Conservation (phyloP, 2,888 invertebrate genomes). For the Drosophila phalerata region DNA sequence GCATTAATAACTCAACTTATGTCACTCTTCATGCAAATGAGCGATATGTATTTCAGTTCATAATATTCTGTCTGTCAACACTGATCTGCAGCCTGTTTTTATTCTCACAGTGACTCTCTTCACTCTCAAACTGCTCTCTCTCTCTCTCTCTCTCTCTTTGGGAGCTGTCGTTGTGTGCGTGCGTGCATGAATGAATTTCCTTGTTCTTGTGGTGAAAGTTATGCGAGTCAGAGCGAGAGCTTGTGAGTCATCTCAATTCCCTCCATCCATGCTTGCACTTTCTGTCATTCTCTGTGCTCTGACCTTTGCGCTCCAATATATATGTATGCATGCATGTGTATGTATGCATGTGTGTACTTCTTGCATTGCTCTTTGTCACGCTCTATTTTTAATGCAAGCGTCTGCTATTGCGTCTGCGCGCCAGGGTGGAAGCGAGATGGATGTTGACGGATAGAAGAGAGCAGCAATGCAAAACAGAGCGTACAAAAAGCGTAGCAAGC, state of each 20-base stretch:
- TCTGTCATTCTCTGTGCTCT: background rate
- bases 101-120: too few species aligned
- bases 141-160: too few species aligned
- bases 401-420: slow-evolving; percentile 23
- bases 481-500: slow-evolving; percentile 2
- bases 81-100: too few species aligned
- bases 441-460: background rate
- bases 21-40: too few species aligned
- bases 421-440: background rate
- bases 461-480: background rate
- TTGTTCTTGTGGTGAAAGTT: slow-evolving; percentile 60
- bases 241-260: slow-evolving; percentile 16
- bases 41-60: too few species aligned
- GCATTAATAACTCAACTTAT: too few species aligned
- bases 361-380: slow-evolving; percentile 19
- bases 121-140: background rate
- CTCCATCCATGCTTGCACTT: slow-evolving; percentile 9
- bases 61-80: too few species aligned
- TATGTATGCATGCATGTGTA: too few species aligned
- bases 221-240: slow-evolving; percentile 56
- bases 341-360: background rate
- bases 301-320: background rate
- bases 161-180: background rate
- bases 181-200: slow-evolving; percentile 51
- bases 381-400: slow-evolving; percentile 19